Evolutionary conservation across 1,140 invertebrate species (phyloP), one percentile per base, ranked within the genome.

Genomic region (Callitettix versicolor): DNA sequence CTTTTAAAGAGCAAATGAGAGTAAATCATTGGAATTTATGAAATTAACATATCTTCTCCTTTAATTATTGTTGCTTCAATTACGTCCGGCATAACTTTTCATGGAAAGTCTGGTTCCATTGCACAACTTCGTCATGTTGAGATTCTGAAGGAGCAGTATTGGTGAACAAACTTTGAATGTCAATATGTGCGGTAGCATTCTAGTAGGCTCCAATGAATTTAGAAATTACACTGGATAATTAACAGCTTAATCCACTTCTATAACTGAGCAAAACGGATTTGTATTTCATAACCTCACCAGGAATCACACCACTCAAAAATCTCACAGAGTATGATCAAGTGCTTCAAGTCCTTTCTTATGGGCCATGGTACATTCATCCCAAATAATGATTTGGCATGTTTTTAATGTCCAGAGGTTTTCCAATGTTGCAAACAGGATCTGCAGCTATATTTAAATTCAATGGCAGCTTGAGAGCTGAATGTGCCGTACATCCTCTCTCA

Each of bases 311-410:
- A 53, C 66, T 68, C 4, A 68, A 56, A 48, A 59, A 66, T 33
- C 63, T 58, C 36, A 41, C 30, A 9, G 63, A 11, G 48, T 65
- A 56, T 38, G 63, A 41, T 1, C 55, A 61, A 14, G 60, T 42
- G 40, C n/a, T 6, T 42, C 40, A 18, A 66, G 60, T 18, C 68
- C 57, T 11, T n/a, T n/a, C n/a, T n/a, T n/a, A n/a, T n/a, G n/a
- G n/a, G n/a, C n/a, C n/a, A n/a, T n/a, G n/a, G n/a, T 65, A 58
- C 63, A 67, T 60, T 70, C 67, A 62, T 70, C 64, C 63, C 62
- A 68, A 55, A 69, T 65, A n/a, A n/a, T n/a, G 36, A 65, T 44
- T 60, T 62, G 59, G 36, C 56, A 61, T 55, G 60, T 54, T 51
- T 57, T 6, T 15, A 63, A 36, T 9, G 61, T 24, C 40, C 18